These are phyloP conservation scores for Synergus gifuensis DNA, from an alignment of 2,888 invertebrate genomes.

Conservation along the genomic window DNA sequence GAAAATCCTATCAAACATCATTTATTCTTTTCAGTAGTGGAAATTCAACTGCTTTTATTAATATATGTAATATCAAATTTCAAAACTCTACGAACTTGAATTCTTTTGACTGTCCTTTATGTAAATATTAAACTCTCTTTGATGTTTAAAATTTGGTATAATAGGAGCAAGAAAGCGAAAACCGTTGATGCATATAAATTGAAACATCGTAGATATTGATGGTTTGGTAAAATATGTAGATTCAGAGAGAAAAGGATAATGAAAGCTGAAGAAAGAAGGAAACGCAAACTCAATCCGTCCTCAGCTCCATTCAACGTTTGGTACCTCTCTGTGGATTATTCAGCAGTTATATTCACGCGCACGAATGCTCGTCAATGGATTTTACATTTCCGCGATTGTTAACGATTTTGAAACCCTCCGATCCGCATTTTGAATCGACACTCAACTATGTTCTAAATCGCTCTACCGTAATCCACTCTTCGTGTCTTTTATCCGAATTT, in stretches of 20 bases:
- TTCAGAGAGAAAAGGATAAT: conserved; percentile 10
- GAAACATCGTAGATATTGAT: not conserved
- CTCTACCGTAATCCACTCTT: conserved; percentile 63
- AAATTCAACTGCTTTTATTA: too few species aligned
- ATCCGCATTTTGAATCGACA: conserved; percentile 56
- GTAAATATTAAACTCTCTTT: not conserved
- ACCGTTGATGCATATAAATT: not conserved
- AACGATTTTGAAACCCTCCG: conserved; percentile 67
- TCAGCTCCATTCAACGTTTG: conserved; percentile 30
- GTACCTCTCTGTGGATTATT: conserved; percentile 42
- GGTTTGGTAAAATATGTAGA: conserved; percentile 4
- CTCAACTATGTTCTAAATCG: conserved; percentile 68
- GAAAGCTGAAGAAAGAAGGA: conserved; percentile 25
- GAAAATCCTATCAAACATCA: not conserved
- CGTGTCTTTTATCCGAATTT: conserved; percentile 65
- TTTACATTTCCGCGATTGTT: conserved; percentile 70
- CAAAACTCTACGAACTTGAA: not conserved
- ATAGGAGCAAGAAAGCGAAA: not conserved
- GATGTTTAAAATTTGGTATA: not conserved
- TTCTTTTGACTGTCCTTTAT: too few species aligned
- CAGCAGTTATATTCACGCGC: conserved; percentile 44
- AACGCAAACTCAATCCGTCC: conserved; percentile 16
- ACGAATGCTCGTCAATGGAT: conserved; percentile 69
- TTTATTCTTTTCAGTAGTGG: not conserved
- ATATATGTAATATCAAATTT: too few species aligned